Conservation (phyloP, 2,888 invertebrate species). For the Pterobdella sp. region DNA sequence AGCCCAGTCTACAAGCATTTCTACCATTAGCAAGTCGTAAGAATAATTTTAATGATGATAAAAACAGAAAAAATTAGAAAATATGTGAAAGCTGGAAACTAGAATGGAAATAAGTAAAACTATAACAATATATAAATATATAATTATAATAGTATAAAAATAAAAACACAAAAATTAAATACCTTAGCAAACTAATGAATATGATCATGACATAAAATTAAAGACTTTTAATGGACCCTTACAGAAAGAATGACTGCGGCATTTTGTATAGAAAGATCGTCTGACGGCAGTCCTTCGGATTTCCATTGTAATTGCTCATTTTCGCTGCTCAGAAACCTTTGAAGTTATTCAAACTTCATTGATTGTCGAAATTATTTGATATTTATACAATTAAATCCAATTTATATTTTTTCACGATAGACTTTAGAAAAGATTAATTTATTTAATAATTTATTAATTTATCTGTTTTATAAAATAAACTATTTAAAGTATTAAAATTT, state of each 20-base stretch:
- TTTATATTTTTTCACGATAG: no score
- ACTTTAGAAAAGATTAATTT: no score
- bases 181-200: neutral
- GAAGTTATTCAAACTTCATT: neutral
- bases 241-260: slow-evolving; percentile 69
- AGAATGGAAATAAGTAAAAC: no score
- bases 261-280: slow-evolving; percentile 71
- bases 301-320: slow-evolving; percentile 76
- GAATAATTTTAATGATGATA: no score
- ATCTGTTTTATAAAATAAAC: no score
- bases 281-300: slow-evolving; percentile 72
- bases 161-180: neutral
- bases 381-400: no score
- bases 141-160: slow-evolving; percentile 4
- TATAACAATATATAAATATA: no score
- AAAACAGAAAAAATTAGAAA: no score
- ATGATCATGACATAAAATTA: neutral
- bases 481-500: no score
- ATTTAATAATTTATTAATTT: no score
- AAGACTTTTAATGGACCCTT: neutral
- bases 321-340: slow-evolving; percentile 60
- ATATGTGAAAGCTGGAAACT: no score
- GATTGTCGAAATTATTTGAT: neutral
- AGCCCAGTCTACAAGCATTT: slow-evolving; percentile 57
- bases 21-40: no score